phyloP scores from a whole-genome alignment of 2,888 invertebrate species.

The Ochropacha duplaris region DNA sequence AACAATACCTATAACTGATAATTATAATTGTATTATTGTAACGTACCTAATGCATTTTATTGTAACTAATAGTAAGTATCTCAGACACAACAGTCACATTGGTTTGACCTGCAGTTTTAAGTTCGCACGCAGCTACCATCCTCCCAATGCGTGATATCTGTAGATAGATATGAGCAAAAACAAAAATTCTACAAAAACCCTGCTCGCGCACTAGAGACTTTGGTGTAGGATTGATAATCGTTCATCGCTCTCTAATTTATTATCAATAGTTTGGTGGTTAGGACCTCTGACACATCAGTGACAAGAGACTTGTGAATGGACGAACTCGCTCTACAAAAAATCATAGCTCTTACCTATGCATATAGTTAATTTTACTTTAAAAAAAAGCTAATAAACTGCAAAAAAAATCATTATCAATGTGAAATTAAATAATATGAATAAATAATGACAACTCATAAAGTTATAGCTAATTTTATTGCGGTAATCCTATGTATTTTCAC shows the following conservation, averaged over 20 bases:
- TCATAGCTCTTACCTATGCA: no score
- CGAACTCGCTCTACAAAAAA: no score
- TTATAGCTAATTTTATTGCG: no score
- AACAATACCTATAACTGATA: background rate
- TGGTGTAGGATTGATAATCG: background rate
- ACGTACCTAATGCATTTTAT: background rate
- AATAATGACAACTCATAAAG: no score
- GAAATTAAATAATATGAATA: no score
- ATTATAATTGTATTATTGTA: background rate
- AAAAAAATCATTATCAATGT: no score
- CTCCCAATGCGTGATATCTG: background rate
- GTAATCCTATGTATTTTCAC: no score
- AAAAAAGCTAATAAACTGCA: no score
- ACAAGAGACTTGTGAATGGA: background rate
- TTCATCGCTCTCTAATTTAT: background rate
- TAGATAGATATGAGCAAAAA: background rate
- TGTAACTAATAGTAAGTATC: background rate
- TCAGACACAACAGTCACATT: constrained; percentile 2
- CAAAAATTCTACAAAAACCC: background rate
- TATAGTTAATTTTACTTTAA: no score
- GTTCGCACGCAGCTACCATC: background rate
- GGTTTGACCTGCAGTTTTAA: background rate
- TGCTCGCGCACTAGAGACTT: background rate
- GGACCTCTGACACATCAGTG: background rate
- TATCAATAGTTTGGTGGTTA: background rate